These are phyloP conservation scores for Halictus ligatus DNA, from an alignment of 2,888 invertebrate species.

Conservation along the genomic window DNA sequence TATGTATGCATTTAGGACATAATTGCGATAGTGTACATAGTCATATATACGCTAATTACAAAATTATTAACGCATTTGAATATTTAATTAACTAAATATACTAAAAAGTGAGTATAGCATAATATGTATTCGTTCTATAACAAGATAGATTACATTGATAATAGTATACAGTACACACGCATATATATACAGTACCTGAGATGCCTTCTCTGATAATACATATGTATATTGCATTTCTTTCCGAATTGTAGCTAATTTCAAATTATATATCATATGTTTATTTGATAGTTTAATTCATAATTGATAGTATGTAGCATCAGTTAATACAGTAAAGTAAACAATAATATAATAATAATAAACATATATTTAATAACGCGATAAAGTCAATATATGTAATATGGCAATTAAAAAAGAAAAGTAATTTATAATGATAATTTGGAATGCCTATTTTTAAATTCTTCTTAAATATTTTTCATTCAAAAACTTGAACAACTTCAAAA, in stretches of 20 bases:
- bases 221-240: background rate
- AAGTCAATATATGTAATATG: background rate
- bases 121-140: background rate
- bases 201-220: no score
- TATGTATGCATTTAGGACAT: background rate
- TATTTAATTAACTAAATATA: background rate
- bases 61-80: background rate
- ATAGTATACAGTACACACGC: background rate
- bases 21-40: background rate
- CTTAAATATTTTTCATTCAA: background rate
- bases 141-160: background rate
- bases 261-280: background rate
- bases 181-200: no score
- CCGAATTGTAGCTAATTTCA: background rate
- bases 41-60: background rate
- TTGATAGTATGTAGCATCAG: background rate
- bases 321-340: background rate
- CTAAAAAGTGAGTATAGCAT: background rate
- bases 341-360: background rate
- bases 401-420: background rate
- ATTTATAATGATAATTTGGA: background rate
- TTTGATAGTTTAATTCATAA: background rate
- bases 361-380: background rate
- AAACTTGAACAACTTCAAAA: background rate
- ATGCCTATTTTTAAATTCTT: background rate